Base-by-base conservation (phyloP, 2,113 vertebrate genomes). In the Leiothrix lutea region DNA sequence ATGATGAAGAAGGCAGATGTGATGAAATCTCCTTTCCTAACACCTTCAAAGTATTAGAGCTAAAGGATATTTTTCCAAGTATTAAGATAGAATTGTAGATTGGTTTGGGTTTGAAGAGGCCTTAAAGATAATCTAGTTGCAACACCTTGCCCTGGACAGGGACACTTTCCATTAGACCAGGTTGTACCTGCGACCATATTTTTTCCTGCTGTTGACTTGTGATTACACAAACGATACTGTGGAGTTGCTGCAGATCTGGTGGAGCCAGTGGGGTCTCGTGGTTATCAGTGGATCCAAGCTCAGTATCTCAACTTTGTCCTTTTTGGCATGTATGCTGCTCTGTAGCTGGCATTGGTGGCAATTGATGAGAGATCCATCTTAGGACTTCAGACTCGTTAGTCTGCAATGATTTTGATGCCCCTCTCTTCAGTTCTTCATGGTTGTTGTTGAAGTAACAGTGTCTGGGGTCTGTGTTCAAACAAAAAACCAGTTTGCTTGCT, bases 1-100 rank as follows among this genome's bases (percentile, higher is more conserved):
- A 40, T 0, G 0, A 12, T 44, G 28, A 88, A 79, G 38, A 56
- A 44, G 10, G 15, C 31, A 40, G 13, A 6, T 57, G 6, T 14
- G 54, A 12, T 54, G 5, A 74, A 50, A 2, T 12, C 35, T 42
- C 57, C 58, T 79, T 53, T 42, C 14, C 26, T 47, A 51, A 42
- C 1, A 24, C 21, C 13, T 73, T 90, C 1, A 1, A 12, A 60
- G 7, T 62, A 48, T 35, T 23, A 35, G 38, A 65, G 19, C 31
- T 29, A 19, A 79, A 53, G 14, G 14, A 19, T 19, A 20, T 38
- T 93, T 86, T 90, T 47, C 21, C 47, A 88, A 33, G 31, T 83
- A 11, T 28, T 73, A 36, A 13, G 14, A 20, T 5, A 21, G 11
- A 47, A 26, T 54, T 44, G 14, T 42, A 36, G 23, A 24, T 42